These are phyloP conservation scores for Pinna nobilis DNA, from an alignment of 1,140 invertebrate genomes.

Conservation along the genomic window DNA sequence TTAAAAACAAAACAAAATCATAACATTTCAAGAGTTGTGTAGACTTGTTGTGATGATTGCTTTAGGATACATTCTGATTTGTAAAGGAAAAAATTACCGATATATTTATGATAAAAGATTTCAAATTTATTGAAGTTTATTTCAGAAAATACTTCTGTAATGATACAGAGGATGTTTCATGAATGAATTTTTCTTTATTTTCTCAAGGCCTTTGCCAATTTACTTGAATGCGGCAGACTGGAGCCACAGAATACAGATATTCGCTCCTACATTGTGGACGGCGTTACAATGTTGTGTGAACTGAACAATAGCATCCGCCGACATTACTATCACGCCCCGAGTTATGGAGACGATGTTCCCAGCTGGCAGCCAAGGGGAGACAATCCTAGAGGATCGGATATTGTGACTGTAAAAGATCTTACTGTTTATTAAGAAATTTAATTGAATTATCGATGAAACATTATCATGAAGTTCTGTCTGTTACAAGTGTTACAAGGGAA, in stretches of 20 bases:
- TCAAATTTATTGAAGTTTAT: background rate
- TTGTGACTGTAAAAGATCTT: conserved; percentile 37
- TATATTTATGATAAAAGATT: no score
- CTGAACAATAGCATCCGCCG: conserved; percentile 57
- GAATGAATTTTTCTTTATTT: background rate
- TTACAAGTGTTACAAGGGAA: no score
- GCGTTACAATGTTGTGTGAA: conserved; percentile 67
- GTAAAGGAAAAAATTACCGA: no score
- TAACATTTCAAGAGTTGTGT: no score
- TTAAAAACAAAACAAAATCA: no score
- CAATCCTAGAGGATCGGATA: conserved; percentile 55
- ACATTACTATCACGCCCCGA: conserved; percentile 72
- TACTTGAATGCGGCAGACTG: conserved; percentile 67
- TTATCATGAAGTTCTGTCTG: no score
- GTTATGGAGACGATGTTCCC: conserved; percentile 70
- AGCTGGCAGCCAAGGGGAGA: conserved; percentile 62
- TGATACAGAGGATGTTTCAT: background rate
- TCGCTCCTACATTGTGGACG: conserved; percentile 71
- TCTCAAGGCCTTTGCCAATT: conserved; percentile 70
- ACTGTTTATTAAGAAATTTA: conserved; percentile 41
- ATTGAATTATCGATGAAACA: no score
- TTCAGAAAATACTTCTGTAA: background rate
- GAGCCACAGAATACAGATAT: conserved; percentile 67
- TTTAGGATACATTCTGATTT: no score
- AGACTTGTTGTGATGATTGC: no score